Base-by-base conservation (phyloP, 2,888 invertebrate species). In the Ophion obscuratus region DNA sequence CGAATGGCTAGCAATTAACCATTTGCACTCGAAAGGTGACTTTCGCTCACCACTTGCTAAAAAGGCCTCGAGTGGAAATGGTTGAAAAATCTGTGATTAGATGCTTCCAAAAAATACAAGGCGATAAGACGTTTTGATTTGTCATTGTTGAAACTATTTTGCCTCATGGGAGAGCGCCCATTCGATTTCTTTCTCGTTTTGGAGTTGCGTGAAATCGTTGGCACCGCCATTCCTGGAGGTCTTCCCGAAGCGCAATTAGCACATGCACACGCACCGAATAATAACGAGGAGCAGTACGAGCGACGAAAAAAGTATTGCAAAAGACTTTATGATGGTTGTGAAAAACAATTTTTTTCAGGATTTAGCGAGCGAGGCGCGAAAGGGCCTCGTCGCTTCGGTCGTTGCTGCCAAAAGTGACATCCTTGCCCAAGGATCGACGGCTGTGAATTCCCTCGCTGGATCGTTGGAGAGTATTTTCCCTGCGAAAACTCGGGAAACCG, bases 361-460 rank as follows among this genome's bases (percentile, higher is more conserved):
- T 20, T 66, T 90, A 3, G 89, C 89, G 57, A 92, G 90, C 81
- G 92, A 92, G 24, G 87, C 91, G 0, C 89, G 88, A 20, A 91
- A 90, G 86, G 91, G 89, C 17, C 17, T 17, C 83, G 87, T 92
- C 0, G 90, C 90, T 0, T 88, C 92, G 0, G 88, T 90, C 3
- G 88, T 92, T 9, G 88, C 89, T 0, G 89, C 89, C 0, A 91
- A 91, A 40, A 88, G 85, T 5, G 90, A 90, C 14, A 75, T 88
- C 6, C 14, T 78, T 17, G 84, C 88, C 10, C 85, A 86, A 40
- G 88, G 79, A 66, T 87, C 87, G 0, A 87, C 77, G 0, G 84
- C 83, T 6, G 68, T 86, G 2, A 83, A 78, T 86, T 81, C 86
- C 2, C 57, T 86, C 66, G 81, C 68, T 1, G 70, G 64, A 24